Evolutionary conservation across 2,113 vertebrate genomes (phyloP).

Genomic region (Pogonocichla stellata): DNA sequence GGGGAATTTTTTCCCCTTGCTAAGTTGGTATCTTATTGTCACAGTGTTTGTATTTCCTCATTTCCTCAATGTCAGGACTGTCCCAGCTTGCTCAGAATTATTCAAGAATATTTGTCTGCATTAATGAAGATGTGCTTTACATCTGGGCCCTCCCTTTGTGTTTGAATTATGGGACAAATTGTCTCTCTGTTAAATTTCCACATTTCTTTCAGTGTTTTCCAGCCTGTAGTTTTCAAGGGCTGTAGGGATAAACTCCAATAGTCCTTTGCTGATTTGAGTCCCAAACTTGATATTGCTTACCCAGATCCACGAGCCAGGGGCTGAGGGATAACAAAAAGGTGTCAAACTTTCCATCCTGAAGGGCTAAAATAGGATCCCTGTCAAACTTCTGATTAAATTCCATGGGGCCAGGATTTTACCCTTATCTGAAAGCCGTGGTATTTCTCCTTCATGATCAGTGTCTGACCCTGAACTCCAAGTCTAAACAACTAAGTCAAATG

Average conservation of each 20-base stretch:
- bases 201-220: not conserved
- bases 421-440: not conserved
- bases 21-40: not conserved
- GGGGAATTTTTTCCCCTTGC: not conserved
- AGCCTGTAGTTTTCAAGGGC: not conserved
- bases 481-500: not conserved
- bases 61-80: not conserved
- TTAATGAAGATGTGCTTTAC: not conserved
- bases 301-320: rapidly evolving
- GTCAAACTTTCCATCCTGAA: not conserved
- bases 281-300: not conserved
- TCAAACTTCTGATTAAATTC: not conserved
- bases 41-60: not conserved
- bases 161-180: not conserved
- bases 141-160: not conserved
- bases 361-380: not conserved
- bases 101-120: not conserved
- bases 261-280: not conserved
- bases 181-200: not conserved
- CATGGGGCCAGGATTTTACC: not conserved
- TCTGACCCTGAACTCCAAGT: not conserved
- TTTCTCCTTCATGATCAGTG: not conserved
- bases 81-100: not conserved
- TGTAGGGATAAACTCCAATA: rapidly evolving
- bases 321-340: not conserved